Evolutionary conservation across 2,113 vertebrate genomes (phyloP).

Genomic region (Progne subis): DNA sequence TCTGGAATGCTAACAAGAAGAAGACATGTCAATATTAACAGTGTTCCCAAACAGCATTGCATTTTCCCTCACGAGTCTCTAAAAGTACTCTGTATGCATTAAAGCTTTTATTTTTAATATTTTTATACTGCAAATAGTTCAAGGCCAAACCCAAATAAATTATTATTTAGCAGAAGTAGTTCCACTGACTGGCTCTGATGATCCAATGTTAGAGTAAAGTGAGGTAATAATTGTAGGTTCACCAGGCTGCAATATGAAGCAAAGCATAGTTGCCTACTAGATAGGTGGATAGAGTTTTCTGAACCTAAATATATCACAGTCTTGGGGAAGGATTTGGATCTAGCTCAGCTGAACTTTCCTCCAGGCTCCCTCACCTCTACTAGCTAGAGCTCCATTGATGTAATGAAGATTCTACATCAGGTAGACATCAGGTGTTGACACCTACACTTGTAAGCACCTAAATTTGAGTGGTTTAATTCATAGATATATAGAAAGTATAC

Average conservation of each 20-base stretch:
- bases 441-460: neutral
- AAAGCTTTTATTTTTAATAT: neutral
- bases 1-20: neutral
- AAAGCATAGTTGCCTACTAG: neutral
- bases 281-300: neutral
- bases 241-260: neutral
- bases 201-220: neutral
- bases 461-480: neutral
- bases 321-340: neutral
- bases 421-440: accelerated
- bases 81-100: neutral
- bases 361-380: neutral
- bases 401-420: neutral
- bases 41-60: neutral
- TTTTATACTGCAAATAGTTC: neutral
- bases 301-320: neutral
- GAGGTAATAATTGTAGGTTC: neutral
- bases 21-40: neutral
- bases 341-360: neutral
- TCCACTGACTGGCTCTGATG: neutral
- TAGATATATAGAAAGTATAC: neutral
- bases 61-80: neutral
- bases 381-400: neutral
- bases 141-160: neutral
- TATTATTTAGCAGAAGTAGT: neutral